Evolutionary conservation across 2,797 vertebrate genomes (phyloP).

Genomic region (Liasis olivaceus): DNA sequence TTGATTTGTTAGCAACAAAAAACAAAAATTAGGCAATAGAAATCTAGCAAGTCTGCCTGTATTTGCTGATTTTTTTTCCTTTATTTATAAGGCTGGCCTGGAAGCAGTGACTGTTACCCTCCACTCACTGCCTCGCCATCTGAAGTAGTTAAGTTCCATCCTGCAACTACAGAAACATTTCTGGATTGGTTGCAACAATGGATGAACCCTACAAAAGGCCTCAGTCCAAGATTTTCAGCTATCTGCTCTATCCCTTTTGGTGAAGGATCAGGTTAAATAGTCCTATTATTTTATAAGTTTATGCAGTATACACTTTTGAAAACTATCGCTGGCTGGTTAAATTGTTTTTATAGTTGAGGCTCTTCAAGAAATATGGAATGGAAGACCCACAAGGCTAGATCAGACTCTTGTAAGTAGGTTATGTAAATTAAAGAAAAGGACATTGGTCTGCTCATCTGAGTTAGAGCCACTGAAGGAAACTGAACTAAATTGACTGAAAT

Average conservation of each 20-base stretch:
- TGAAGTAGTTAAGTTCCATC: neutral
- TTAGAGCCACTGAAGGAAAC: slow-evolving; percentile 13
- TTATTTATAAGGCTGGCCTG: neutral
- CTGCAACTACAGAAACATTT: slow-evolving; percentile 19
- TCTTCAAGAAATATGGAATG: neutral
- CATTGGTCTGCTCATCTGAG: slow-evolving; percentile 9
- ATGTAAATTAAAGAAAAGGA: slow-evolving; percentile 22
- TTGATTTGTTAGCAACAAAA: neutral
- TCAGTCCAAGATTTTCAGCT: slow-evolving; percentile 28
- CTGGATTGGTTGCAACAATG: neutral
- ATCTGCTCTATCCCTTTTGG: slow-evolving; percentile 10
- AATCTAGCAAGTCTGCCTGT: neutral
- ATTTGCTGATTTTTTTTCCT: neutral
- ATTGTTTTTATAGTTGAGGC: neutral
- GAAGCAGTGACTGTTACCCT: slow-evolving; percentile 21
- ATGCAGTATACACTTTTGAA: slow-evolving; percentile 28
- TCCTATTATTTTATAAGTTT: slow-evolving; percentile 21
- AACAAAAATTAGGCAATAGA: neutral
- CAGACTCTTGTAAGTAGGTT: slow-evolving; percentile 27
- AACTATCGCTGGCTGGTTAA: slow-evolving; percentile 28
- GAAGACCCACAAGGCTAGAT: slow-evolving; percentile 26
- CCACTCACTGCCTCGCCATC: neutral
- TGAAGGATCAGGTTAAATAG: slow-evolving; percentile 21
- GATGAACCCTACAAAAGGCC: slow-evolving; percentile 27
- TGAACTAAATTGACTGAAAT: slow-evolving; percentile 21